These are phyloP conservation scores for Corapipo altera DNA, from an alignment of 2,113 vertebrate species.

Conservation along the genomic window DNA sequence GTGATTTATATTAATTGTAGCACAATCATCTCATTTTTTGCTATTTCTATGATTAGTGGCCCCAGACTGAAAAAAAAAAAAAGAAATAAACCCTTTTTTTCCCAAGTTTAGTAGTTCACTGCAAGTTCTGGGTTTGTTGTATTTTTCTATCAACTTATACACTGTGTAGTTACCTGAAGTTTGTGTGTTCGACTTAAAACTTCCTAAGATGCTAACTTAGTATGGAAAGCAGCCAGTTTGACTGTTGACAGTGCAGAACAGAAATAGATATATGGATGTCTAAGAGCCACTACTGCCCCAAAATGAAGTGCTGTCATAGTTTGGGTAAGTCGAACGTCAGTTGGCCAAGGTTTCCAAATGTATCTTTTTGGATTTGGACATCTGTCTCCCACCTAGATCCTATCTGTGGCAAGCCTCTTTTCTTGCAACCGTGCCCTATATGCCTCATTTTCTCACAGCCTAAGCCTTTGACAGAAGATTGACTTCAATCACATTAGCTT, in stretches of 20 bases:
- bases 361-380: not conserved
- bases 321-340: not conserved
- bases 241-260: not conserved
- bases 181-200: not conserved
- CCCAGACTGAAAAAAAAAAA: not conserved
- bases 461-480: not conserved
- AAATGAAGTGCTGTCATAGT: not conserved
- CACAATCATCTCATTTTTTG: not conserved
- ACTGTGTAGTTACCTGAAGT: not conserved
- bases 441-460: not conserved
- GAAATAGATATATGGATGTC: fast-evolving
- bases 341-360: not conserved
- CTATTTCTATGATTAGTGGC: not conserved
- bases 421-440: fast-evolving
- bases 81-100: not conserved
- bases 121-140: not conserved
- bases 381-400: not conserved
- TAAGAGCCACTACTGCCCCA: not conserved
- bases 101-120: not conserved
- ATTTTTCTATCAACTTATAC: not conserved
- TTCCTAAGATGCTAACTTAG: not conserved
- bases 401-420: not conserved
- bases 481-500: not conserved
- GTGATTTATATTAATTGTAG: not conserved
- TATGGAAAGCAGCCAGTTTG: not conserved